A percentile compares a stretch with the other conserved stretches of the same genome.
phyloP scores from a whole-genome alignment of 2,113 vertebrate genomes.

The Pleuronectes platessa region DNA sequence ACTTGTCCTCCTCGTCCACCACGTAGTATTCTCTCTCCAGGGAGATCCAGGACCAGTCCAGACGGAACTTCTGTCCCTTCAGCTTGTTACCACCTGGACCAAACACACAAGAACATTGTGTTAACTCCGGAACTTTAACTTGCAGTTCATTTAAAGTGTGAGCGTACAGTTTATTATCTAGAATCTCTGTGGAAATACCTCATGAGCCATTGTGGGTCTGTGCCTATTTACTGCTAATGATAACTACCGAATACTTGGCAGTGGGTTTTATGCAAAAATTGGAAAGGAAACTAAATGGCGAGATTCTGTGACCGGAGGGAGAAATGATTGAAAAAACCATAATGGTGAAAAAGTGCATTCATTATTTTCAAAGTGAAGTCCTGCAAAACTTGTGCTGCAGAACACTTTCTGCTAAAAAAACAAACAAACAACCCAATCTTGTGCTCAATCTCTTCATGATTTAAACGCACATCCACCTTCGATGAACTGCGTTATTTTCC shows the following conservation, averaged over 20 bases:
- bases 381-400: slow-evolving; percentile 7
- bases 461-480: not conserved
- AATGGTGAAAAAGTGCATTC: slow-evolving; percentile 25
- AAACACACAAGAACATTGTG: not conserved
- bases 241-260: not conserved
- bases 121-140: not conserved
- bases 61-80: slow-evolving; percentile 87
- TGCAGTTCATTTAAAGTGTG: not conserved
- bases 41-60: slow-evolving; percentile 97
- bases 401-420: slow-evolving; percentile 18
- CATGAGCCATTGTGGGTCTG: not conserved
- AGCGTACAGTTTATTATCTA: not conserved
- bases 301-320: slow-evolving; percentile 21
- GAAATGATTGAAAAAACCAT: slow-evolving; percentile 25
- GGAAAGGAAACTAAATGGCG: slow-evolving; percentile 1
- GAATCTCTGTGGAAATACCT: not conserved
- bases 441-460: not conserved
- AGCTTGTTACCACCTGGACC: slow-evolving; percentile 90
- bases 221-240: not conserved
- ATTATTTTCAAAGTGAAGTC: slow-evolving; percentile 21
- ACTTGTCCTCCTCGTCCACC: slow-evolving; percentile 90
- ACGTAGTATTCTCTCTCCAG: slow-evolving; percentile 91
- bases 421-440: not conserved
- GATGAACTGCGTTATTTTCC: not conserved
- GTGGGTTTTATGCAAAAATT: slow-evolving; percentile 28